Evolutionary conservation across 37 sponge, comb jelly and placozoan genomes (phyloP).

Genomic region (Diacarnus erythraeanus): DNA sequence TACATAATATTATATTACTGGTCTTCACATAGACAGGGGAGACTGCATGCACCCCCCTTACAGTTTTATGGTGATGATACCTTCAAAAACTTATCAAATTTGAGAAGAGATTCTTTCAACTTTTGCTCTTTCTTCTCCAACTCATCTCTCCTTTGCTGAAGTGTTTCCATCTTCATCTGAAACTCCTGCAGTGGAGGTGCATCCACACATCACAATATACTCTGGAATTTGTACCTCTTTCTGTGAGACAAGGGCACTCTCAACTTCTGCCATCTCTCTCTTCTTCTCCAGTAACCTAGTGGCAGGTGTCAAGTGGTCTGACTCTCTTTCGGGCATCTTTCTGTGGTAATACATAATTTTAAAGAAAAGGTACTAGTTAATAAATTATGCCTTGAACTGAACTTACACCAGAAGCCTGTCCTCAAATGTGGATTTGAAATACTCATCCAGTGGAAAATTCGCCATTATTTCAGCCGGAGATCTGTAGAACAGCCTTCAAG

Average conservation of each 20-base stretch:
- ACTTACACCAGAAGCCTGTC: constrained; percentile 94
- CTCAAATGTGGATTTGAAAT: constrained; percentile 93
- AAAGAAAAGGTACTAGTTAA: background rate
- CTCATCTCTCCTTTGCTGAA: constrained; percentile 97
- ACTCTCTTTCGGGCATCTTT: constrained; percentile 94
- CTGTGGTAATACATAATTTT: constrained; percentile 21
- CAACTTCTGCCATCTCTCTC: constrained; percentile 95
- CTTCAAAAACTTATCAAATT: constrained; percentile 97
- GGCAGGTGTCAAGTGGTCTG: constrained; percentile 95
- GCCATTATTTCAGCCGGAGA: background rate
- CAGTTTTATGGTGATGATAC: background rate
- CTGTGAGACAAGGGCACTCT: constrained; percentile 75
- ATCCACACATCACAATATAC: background rate
- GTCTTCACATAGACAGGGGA: background rate
- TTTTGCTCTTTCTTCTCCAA: constrained; percentile 89
- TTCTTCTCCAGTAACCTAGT: constrained; percentile 96
- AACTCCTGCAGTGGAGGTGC: constrained; percentile 80
- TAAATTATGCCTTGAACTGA: background rate
- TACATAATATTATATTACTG: background rate
- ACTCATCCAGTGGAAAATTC: constrained; percentile 76
- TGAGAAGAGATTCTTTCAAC: constrained; percentile 90
- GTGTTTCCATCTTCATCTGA: constrained; percentile 96
- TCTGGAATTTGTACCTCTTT: constrained; percentile 69
- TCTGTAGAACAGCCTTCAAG: background rate
- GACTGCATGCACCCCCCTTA: background rate